A percentile compares a stretch with the other conserved stretches of the same genome.
Conservation (phyloP, 2,113 vertebrate genomes). For the Rhinogobius similis region DNA sequence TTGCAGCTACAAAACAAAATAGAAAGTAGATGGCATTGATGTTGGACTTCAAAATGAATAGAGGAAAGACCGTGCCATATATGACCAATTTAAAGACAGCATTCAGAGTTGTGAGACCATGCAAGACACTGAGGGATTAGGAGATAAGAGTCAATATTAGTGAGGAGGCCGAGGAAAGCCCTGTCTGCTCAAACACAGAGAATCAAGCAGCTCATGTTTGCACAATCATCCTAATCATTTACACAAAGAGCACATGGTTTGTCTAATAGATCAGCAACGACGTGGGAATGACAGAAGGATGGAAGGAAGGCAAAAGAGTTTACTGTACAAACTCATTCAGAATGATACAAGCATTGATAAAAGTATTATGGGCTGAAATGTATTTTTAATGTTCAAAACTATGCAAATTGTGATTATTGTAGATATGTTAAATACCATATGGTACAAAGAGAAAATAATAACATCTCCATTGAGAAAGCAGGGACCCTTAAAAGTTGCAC, state of each 20-base stretch:
- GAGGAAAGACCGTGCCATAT: conserved; percentile 60
- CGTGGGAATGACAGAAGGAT: conserved; percentile 33
- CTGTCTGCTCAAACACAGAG: conserved; percentile 68
- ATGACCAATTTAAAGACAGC: conserved; percentile 65
- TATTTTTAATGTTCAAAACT: too few relatives aligned
- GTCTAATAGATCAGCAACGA: conserved; percentile 52
- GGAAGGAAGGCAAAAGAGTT: conserved; percentile 8
- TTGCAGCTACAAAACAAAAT: conserved; percentile 28
- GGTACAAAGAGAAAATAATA: too few relatives aligned
- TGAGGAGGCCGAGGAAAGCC: conserved; percentile 62
- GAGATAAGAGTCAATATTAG: conserved; percentile 73
- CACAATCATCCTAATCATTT: conserved; percentile 74
- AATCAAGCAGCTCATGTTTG: conserved; percentile 78
- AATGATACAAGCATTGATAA: not conserved
- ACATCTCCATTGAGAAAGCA: too few relatives aligned
- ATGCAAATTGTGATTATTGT: too few relatives aligned
- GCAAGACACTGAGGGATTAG: conserved; percentile 75
- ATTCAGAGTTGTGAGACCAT: conserved; percentile 61
- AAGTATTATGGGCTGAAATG: not conserved
- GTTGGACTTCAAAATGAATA: conserved; percentile 47
- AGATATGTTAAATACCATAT: too few relatives aligned
- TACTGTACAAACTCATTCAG: conserved; percentile 9
- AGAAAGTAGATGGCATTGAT: conserved; percentile 41
- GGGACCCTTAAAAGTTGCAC: too few relatives aligned
- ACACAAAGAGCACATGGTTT: conserved; percentile 67